A percentile compares a stretch with the other conserved stretches of the same genome.
phyloP scores from a whole-genome alignment of 2,888 invertebrate species.

The Ormia ochracea region DNA sequence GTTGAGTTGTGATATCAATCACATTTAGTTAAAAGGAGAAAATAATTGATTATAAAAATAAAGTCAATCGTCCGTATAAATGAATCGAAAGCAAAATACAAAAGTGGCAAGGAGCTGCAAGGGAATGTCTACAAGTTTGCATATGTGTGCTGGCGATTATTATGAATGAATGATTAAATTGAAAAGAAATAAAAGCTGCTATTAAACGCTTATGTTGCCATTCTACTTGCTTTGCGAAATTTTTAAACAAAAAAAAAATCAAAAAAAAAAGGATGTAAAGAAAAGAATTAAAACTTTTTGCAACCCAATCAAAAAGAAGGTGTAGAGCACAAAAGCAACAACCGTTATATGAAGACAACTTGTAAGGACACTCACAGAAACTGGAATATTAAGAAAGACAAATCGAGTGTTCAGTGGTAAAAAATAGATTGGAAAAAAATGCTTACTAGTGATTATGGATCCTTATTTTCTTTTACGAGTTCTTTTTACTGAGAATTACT shows the following conservation, averaged over 20 bases:
- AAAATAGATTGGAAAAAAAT: slow-evolving; percentile 9
- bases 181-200: slow-evolving; percentile 46
- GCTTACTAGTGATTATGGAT: too few species aligned
- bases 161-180: slow-evolving; percentile 33
- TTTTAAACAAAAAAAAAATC: slow-evolving; percentile 2
- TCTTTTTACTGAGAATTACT: too few species aligned
- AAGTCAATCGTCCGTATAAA: slow-evolving; percentile 59
- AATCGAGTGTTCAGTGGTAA: slow-evolving; percentile 47
- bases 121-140: not conserved
- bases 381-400: slow-evolving; percentile 45
- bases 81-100: slow-evolving; percentile 31
- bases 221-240: not conserved
- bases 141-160: not conserved
- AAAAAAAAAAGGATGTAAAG: not conserved
- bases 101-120: not conserved
- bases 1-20: slow-evolving; percentile 52
- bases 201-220: slow-evolving; percentile 52
- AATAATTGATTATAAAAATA: slow-evolving; percentile 60
- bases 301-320: slow-evolving; percentile 40
- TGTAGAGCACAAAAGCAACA: slow-evolving; percentile 21
- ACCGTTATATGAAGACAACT: slow-evolving; percentile 29
- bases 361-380: slow-evolving; percentile 29
- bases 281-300: not conserved
- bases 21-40: slow-evolving; percentile 48
- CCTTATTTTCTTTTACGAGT: too few species aligned